Percentiles rank a stretch among this genome's conserved stretches.
phyloP scores from a whole-genome alignment of 2,888 invertebrate species.

The Petrophora chlorosata region DNA sequence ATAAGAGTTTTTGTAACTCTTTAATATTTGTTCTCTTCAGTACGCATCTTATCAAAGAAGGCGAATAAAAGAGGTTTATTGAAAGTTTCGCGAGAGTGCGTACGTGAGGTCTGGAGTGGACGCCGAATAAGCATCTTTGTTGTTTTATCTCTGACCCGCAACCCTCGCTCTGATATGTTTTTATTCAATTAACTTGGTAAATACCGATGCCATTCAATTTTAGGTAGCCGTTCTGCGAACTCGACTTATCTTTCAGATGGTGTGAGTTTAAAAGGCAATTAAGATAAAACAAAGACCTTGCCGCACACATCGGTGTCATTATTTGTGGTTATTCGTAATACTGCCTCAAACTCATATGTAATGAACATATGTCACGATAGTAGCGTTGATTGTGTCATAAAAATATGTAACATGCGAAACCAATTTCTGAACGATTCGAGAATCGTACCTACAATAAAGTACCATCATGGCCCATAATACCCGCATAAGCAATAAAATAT shows the following conservation, averaged over 20 bases:
- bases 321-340: not conserved
- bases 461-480: constrained; percentile 10
- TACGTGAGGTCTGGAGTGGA: constrained; percentile 42
- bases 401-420: constrained; percentile 12
- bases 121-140: constrained; percentile 37
- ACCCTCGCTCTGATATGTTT: constrained; percentile 35
- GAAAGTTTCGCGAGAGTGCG: constrained; percentile 41
- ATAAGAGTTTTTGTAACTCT: constrained; percentile 31
- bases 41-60: constrained; percentile 34
- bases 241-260: constrained; percentile 34
- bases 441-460: constrained; percentile 14
- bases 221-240: constrained; percentile 41
- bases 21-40: constrained; percentile 33
- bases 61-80: constrained; percentile 43
- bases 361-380: not conserved
- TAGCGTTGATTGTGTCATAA: constrained; percentile 2
- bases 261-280: constrained; percentile 30
- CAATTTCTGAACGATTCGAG: constrained; percentile 10
- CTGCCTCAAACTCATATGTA: not conserved
- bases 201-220: constrained; percentile 43
- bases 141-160: constrained; percentile 45
- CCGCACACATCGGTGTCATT: constrained; percentile 11
- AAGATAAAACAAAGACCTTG: constrained; percentile 24
- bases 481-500: constrained; percentile 14
- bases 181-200: constrained; percentile 47